These are phyloP conservation scores for Synergus itoensis DNA, from an alignment of 2,888 invertebrate genomes.

Conservation along the genomic window DNA sequence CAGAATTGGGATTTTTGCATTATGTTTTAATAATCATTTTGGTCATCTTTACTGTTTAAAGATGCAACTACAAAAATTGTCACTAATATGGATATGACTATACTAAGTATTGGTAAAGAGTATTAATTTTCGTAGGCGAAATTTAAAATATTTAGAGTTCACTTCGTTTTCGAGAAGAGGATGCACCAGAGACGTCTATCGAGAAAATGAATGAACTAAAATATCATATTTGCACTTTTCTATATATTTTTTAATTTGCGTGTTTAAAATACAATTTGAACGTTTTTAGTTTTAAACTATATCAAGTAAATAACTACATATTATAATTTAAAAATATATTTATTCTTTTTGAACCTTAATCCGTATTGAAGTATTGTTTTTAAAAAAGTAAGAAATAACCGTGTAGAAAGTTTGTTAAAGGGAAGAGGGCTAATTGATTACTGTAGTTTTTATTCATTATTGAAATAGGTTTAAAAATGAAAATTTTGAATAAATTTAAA, in stretches of 20 bases:
- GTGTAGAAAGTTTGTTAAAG: not conserved
- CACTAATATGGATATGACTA: not conserved
- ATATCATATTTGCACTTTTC: not conserved
- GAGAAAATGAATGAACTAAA: not conserved
- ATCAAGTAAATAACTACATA: no score
- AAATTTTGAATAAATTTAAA: not conserved
- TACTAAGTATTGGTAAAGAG: not conserved
- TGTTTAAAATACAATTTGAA: no score
- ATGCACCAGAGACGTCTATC: not conserved
- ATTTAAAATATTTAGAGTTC: not conserved
- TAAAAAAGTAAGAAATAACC: not conserved
- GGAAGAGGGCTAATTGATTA: not conserved
- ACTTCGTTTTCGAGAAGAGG: not conserved
- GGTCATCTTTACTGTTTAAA: no score
- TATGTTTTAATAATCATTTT: no score
- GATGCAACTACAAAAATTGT: not conserved
- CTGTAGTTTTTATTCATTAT: not conserved
- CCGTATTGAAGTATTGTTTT: not conserved
- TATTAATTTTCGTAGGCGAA: not conserved
- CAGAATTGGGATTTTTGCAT: no score
- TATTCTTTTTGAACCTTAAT: no score
- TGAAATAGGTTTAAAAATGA: not conserved
- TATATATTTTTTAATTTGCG: no score
- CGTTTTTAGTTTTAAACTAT: no score
- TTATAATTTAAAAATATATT: no score